phyloP scores from a whole-genome alignment of 2,888 invertebrate genomes.

The Sinohyriopsis cumingii region DNA sequence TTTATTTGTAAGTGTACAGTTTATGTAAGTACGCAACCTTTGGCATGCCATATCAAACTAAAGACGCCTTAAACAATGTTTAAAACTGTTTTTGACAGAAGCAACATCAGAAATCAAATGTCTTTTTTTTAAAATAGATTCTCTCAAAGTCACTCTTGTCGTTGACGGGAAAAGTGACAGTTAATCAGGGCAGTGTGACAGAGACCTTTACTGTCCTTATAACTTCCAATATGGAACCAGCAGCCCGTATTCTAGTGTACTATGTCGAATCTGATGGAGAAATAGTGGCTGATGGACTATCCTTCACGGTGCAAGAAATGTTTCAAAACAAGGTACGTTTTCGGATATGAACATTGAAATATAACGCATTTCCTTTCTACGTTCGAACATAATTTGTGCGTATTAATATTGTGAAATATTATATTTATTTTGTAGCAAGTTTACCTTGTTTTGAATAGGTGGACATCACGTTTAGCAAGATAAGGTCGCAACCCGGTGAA shows the following conservation, averaged over 20 bases:
- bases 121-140: too few species aligned
- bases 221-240: slow-evolving; percentile 75
- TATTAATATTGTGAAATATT: not conserved
- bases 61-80: too few species aligned
- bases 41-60: too few species aligned
- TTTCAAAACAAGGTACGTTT: slow-evolving; percentile 78
- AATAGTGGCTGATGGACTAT: slow-evolving; percentile 85
- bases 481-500: slow-evolving; percentile 82
- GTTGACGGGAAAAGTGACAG: too few species aligned
- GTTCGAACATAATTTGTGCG: too few species aligned
- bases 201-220: slow-evolving; percentile 78
- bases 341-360: not conserved
- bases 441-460: slow-evolving; percentile 65
- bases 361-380: too few species aligned
- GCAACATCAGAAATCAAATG: too few species aligned
- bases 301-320: slow-evolving; percentile 83
- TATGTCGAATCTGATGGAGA: slow-evolving; percentile 76
- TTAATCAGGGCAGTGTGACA: not conserved
- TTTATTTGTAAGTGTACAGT: too few species aligned
- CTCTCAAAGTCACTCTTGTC: too few species aligned
- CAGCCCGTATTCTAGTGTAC: slow-evolving; percentile 84
- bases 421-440: not conserved
- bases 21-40: too few species aligned
- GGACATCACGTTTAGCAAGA: slow-evolving; percentile 75
- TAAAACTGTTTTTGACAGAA: too few species aligned